These are phyloP conservation scores for Aromia moschata DNA, from an alignment of 2,888 invertebrate genomes.

Conservation along the genomic window DNA sequence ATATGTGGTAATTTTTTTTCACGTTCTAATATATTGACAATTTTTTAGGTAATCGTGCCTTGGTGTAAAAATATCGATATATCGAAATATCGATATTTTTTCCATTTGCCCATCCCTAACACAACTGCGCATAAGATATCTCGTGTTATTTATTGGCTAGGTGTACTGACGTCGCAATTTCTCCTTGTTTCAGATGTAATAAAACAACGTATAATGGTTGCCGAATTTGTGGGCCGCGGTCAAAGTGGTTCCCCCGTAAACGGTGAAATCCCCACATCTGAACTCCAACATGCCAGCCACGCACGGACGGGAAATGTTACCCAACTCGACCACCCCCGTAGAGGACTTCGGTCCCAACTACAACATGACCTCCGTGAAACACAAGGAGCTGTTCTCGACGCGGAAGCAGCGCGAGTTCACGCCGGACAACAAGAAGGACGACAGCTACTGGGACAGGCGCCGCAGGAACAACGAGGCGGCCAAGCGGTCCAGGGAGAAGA, in stretches of 20 bases:
- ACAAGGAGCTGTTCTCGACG: slow-evolving; percentile 87
- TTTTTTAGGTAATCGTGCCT: too few species aligned
- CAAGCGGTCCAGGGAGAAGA: slow-evolving; percentile 94
- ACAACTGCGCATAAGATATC: too few species aligned
- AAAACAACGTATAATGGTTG: slow-evolving; percentile 83
- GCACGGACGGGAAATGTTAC: slow-evolving; percentile 61
- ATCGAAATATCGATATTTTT: too few species aligned
- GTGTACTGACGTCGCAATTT: slow-evolving; percentile 14
- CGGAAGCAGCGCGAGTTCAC: slow-evolving; percentile 96
- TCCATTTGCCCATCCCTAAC: too few species aligned
- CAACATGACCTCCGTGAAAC: slow-evolving; percentile 67
- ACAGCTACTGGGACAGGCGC: slow-evolving; percentile 96
- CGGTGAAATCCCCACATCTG: slow-evolving; percentile 72
- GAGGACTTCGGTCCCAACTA: slow-evolving; percentile 59
- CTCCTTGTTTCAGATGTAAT: slow-evolving; percentile 60
- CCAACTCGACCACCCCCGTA: slow-evolving; percentile 59
- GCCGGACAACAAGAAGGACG: slow-evolving; percentile 95
- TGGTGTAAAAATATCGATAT: too few species aligned
- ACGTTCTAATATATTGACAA: too few species aligned
- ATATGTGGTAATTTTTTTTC: too few species aligned
- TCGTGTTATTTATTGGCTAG: too few species aligned
- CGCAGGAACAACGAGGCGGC: slow-evolving; percentile 97
- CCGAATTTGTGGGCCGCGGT: slow-evolving; percentile 84
- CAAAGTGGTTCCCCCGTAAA: slow-evolving; percentile 75
- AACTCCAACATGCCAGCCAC: slow-evolving; percentile 67